Base-by-base conservation (phyloP, 2,888 invertebrate genomes). In the Drosophila recens region DNA sequence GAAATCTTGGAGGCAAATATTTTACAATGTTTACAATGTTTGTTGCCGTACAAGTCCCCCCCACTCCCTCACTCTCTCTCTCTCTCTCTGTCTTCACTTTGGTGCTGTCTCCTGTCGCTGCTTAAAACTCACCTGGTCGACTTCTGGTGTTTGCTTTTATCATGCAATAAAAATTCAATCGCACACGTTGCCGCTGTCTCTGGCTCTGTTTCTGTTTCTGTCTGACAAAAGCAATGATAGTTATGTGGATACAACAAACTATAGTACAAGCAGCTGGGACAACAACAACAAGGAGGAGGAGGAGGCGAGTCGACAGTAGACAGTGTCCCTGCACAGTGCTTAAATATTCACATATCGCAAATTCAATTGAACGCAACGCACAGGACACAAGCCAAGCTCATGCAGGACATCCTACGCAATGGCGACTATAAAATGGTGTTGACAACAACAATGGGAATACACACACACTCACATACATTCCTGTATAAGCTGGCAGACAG, bases 291-390 rank as follows among this genome's bases (percentile, higher is more conserved):
- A 23, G 23, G 23, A 23, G 30, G 30, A 30, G 36, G 20, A 51
- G 30, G 27, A 46, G 30, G 27, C 15, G 53, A 56, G 42, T 45
- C 33, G 45, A 61, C 34, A 48, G 42, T 45, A 36, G 45, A 61
- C 34, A 45, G 42, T 66, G 83, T 87, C 86, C 88, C 86, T 67
- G 80, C 73, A 67, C 83, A 88, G 86, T 87, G 80, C 88, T 87
- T 87, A 88, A 87, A 87, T 87, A 87, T 87, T 86, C 86, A 87
- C 86, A 88, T 87, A 86, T 87, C 88, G 86, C 86, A 87, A 87
- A 87, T 86, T 86, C 86, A 86, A 86, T 86, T 86, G 86, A 87
- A 86, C 87, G 75, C 75, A 82, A 75, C 85, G 76, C 85, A 77
- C 77, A 72, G 49, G 57, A 43, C 51, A 70, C 49, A 79, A 81